Base-by-base conservation (phyloP, 2,888 invertebrate genomes). In the Cephus nigrinus region DNA sequence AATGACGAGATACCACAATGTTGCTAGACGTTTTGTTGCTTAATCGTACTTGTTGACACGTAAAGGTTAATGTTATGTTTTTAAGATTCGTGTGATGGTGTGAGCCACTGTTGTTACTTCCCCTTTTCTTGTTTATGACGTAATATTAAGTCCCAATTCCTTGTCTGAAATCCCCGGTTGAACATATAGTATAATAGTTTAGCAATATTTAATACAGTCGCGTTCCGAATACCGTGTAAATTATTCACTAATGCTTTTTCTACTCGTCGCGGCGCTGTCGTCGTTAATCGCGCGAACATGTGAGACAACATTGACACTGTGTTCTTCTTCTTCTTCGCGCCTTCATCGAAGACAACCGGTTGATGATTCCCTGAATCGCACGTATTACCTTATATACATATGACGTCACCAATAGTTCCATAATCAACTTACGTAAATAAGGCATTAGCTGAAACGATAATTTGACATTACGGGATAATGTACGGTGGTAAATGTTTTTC, bases 181-280 rank as follows among this genome's bases (percentile, higher is more conserved):
- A 69, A 72, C 12, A 35, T 30, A 12, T 35, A 4, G 23, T 31
- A 30, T 55, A 35, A 34, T 30, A 76, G 33, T 23, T 68, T 23
- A 72, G 68, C 35, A 78, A 74, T 78, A 78, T 78, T 34, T n/a
- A 71, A 15, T 23, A 23, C 55, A 55, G 23, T 55, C 9, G 33
- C 32, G 12, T 33, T 31, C 71, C 32, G 36, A 79, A 78, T 73
- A 73, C 34, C 71, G 40, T 76, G 73, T 80, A 75, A 77, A 73
- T 79, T 79, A 77, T 75, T 69, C n/a, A 75, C 69, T 68, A 71
- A 78, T 75, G 75, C 23, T 78, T 75, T 55, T 77, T 75, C 69
- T 76, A 80, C 77, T 75, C 78, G 79, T 79, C 77, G 78, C 77
- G 77, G 73, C 79, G 75, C 69, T 75, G 75, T 35, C 34, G 75